Evolutionary conservation across 2,113 vertebrate species (phyloP), one percentile per base, ranked within the genome.

Genomic region (Takifugu bimaculatus): DNA sequence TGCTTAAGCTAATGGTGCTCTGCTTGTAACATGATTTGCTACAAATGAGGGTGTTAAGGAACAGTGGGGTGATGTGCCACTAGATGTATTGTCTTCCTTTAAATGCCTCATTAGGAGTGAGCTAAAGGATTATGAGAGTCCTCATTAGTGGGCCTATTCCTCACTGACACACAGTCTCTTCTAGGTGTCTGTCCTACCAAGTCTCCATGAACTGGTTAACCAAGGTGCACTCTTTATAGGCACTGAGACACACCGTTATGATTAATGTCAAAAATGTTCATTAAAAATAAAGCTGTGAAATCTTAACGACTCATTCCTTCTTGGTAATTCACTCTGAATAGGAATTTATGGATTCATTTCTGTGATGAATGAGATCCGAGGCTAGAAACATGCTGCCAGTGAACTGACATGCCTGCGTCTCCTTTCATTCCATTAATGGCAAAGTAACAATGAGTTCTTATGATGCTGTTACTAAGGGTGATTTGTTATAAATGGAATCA

Each of bases 21-120:
- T 54, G 58, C 74, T 77, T 87, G 83, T 88, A 82, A 85, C 83
- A 88, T 78, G 82, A 85, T 84, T 89, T 81, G 64, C 70, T 84
- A 88, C 86, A 91, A 91, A 89, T 86, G 84, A 89, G 84, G 67
- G 74, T 60, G 69, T 85, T 77, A 85, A 65, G 60, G 77, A 72
- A n/a, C 75, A 83, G 76, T 75, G 75, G 73, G 79, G 79, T 82
- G 85, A 84, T 79, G 82, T 84, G 75, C 78, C 68, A 81, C 75
- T 89, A 88, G 86, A 91, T 88, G 85, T 84, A 91, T 89, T 86
- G 87, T 86, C 90, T 88, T 85, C 74, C 79, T 84, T 85, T 89
- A 88, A 91, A 91, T 89, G 90, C 84, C 84, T 88, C 88, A 91
- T 91, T 91, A 90, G 82, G 82, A 81, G 63, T 26, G 70, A 88